These are phyloP conservation scores for Trachelus iudaicus DNA, from an alignment of 2,888 invertebrate species.

Conservation along the genomic window DNA sequence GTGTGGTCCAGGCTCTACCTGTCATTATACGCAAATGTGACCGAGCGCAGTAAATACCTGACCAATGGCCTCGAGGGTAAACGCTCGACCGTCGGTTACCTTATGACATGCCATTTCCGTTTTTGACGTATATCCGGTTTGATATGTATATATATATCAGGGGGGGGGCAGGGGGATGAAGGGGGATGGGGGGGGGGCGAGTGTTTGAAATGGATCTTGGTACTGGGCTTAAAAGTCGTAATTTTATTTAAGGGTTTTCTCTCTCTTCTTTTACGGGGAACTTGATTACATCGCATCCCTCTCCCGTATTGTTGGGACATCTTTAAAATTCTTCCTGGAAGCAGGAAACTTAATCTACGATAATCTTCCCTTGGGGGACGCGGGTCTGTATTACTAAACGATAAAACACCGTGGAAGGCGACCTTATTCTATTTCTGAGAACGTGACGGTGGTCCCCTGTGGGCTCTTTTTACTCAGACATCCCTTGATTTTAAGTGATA, in stretches of 20 bases:
- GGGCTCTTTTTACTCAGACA: neutral
- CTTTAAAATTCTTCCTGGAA: slow-evolving; percentile 37
- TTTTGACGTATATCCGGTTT: slow-evolving; percentile 12
- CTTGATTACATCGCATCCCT: neutral
- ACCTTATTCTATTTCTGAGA: slow-evolving; percentile 49
- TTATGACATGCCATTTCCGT: slow-evolving; percentile 40
- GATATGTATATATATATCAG: no score
- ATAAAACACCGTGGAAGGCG: slow-evolving; percentile 34
- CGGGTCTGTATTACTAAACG: slow-evolving; percentile 26
- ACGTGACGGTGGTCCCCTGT: slow-evolving; percentile 43
- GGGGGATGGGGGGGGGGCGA: no score
- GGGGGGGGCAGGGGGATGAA: no score
- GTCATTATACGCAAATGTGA: slow-evolving; percentile 38
- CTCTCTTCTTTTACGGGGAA: neutral
- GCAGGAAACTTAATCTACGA: slow-evolving; percentile 38
- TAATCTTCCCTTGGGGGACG: slow-evolving; percentile 26
- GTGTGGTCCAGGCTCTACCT: slow-evolving; percentile 32
- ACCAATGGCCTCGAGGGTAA: slow-evolving; percentile 13
- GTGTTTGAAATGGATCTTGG: neutral
- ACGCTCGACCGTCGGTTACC: slow-evolving; percentile 3
- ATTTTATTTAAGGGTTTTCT: neutral
- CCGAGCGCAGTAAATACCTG: slow-evolving; percentile 38
- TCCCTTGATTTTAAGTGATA: neutral
- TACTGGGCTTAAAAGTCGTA: neutral
- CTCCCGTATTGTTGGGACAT: neutral